Evolutionary conservation across 2,888 invertebrate genomes (phyloP).

Genomic region (Tridacna gigas): DNA sequence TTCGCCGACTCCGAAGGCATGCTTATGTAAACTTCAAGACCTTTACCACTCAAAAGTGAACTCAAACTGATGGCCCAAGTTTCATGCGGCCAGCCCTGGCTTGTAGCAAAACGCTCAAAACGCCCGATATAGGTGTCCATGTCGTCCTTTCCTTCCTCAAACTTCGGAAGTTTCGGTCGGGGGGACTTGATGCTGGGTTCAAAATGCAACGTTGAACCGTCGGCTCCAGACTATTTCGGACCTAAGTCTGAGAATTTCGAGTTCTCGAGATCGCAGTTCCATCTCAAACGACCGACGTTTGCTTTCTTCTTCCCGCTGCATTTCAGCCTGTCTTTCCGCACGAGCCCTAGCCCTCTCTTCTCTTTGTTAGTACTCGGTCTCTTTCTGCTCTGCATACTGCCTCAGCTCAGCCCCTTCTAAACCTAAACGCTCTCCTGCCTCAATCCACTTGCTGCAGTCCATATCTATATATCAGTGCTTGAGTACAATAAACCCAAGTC

Average conservation of each 20-base stretch:
- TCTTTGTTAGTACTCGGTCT: too few species aligned
- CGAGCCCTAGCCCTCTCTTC: not conserved
- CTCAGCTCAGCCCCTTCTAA: not conserved
- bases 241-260: not conserved
- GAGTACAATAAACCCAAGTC: too few species aligned
- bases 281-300: not conserved
- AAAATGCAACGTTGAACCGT: not conserved
- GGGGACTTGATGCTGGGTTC: not conserved
- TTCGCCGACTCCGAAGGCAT: slow-evolving; percentile 29
- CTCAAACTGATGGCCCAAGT: slow-evolving; percentile 45
- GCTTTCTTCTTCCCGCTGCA: not conserved
- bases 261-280: not conserved
- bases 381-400: not conserved
- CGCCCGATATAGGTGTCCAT: slow-evolving; percentile 33
- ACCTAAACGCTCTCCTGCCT: not conserved
- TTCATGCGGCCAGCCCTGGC: slow-evolving; percentile 28
- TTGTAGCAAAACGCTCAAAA: slow-evolving; percentile 36
- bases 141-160: slow-evolving; percentile 39
- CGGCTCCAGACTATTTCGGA: not conserved
- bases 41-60: slow-evolving; percentile 38
- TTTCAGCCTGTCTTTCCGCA: not conserved
- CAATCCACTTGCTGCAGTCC: not conserved
- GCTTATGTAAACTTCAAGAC: slow-evolving; percentile 45
- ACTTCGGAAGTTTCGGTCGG: slow-evolving; percentile 29
- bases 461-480: not conserved